Percentiles rank a stretch among this genome's conserved stretches.
These are phyloP conservation scores for Otolemur garnettii DNA, from an alignment of 2,113 vertebrate genomes.

Conservation along the genomic window DNA sequence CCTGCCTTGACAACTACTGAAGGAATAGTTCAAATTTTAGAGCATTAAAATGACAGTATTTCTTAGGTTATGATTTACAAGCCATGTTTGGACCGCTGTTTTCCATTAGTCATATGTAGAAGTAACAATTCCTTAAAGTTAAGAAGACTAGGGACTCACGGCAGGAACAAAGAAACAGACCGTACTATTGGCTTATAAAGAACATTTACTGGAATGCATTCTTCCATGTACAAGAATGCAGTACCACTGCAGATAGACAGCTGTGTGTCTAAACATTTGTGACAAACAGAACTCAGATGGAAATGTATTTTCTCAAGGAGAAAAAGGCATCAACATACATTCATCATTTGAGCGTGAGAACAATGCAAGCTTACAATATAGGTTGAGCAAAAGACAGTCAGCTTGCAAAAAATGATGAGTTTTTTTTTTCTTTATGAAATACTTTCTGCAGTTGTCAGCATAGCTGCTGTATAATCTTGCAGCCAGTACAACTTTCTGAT, in stretches of 20 bases:
- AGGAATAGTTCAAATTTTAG: background rate
- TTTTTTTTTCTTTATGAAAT: slow-evolving; percentile 80
- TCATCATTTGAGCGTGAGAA: slow-evolving; percentile 87
- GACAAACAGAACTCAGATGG: slow-evolving; percentile 88
- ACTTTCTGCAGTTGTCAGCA: slow-evolving; percentile 87
- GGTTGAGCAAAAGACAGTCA: slow-evolving; percentile 87
- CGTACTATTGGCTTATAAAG: slow-evolving; percentile 84
- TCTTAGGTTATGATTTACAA: slow-evolving; percentile 53
- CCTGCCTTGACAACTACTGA: background rate
- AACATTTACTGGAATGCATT: slow-evolving; percentile 85
- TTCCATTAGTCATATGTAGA: slow-evolving; percentile 70
- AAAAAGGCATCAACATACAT: slow-evolving; percentile 87
- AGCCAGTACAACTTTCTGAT: slow-evolving; percentile 79
- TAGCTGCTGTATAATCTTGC: slow-evolving; percentile 63
- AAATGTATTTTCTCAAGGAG: slow-evolving; percentile 83
- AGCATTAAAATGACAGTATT: slow-evolving; percentile 48
- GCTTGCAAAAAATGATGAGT: slow-evolving; percentile 82
- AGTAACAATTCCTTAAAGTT: slow-evolving; percentile 75
- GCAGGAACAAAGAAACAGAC: slow-evolving; percentile 83
- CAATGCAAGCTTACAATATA: slow-evolving; percentile 88
- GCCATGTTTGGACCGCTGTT: slow-evolving; percentile 43
- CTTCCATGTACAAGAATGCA: slow-evolving; percentile 85
- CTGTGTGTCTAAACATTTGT: slow-evolving; percentile 88
- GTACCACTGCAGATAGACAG: slow-evolving; percentile 88
- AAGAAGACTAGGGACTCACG: slow-evolving; percentile 72